phyloP scores from a whole-genome alignment of 1,140 invertebrate species.

The Calephelis nemesis region DNA sequence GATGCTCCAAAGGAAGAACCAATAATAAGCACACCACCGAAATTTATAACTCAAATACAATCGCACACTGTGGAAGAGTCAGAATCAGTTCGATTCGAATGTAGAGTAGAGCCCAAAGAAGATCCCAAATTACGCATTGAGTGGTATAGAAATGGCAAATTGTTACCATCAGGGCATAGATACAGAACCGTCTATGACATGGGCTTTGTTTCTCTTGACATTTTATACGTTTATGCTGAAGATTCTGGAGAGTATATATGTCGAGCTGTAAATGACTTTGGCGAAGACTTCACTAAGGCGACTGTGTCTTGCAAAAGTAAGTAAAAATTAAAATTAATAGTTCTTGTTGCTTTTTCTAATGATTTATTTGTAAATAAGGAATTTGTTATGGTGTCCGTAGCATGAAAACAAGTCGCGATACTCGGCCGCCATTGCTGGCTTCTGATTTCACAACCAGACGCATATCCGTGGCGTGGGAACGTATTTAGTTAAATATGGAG shows the following conservation, averaged over 20 bases:
- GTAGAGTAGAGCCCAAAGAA: slow-evolving; percentile 95
- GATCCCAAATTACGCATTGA: slow-evolving; percentile 95
- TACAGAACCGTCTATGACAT: slow-evolving; percentile 96
- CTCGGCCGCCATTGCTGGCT: no score
- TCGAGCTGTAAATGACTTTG: slow-evolving; percentile 91
- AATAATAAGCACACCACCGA: slow-evolving; percentile 83
- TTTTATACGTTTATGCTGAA: slow-evolving; percentile 94
- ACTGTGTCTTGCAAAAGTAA: slow-evolving; percentile 92
- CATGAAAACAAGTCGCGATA: no score
- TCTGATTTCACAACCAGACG: no score
- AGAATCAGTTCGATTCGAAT: slow-evolving; percentile 96
- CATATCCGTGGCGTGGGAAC: no score
- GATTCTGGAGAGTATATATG: slow-evolving; percentile 97
- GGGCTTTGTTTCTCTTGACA: slow-evolving; percentile 96
- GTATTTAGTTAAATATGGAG: no score
- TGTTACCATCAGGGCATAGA: slow-evolving; percentile 92
- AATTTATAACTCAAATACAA: slow-evolving; percentile 92
- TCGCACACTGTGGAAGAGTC: slow-evolving; percentile 91
- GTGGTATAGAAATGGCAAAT: slow-evolving; percentile 96
- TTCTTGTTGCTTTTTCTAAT: no score
- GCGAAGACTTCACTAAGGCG: slow-evolving; percentile 92
- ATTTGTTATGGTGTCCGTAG: no score
- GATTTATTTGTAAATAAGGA: no score
- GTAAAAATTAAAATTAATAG: slow-evolving; percentile 32
- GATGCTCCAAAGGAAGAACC: slow-evolving; percentile 86